These are phyloP conservation scores for Euclidia mi DNA, from an alignment of 2,888 invertebrate species.

Conservation along the genomic window DNA sequence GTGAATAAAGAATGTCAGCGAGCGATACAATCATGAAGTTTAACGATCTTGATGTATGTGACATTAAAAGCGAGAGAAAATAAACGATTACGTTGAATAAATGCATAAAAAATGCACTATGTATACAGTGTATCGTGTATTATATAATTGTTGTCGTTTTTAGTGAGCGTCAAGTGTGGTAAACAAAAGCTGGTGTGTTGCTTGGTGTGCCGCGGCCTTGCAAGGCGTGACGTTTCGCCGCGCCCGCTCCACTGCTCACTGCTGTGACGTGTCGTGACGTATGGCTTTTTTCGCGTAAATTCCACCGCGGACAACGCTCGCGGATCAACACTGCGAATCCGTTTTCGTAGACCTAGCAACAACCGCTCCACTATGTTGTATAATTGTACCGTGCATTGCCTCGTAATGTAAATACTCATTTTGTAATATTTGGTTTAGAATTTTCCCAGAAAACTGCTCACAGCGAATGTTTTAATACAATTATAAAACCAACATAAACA, in stretches of 20 bases:
- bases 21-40: constrained; percentile 8
- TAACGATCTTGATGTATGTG: not conserved
- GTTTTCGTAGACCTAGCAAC: constrained; percentile 41
- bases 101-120: constrained; percentile 16
- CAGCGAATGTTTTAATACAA: no score
- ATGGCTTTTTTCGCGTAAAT: constrained; percentile 86
- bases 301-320: constrained; percentile 80
- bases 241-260: constrained; percentile 64
- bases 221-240: constrained; percentile 73
- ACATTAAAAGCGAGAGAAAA: not conserved
- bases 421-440: not conserved
- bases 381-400: constrained; percentile 2
- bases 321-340: constrained; percentile 56
- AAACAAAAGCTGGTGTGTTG: constrained; percentile 65
- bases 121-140: constrained; percentile 30
- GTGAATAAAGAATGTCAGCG: constrained; percentile 11
- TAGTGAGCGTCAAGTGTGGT: constrained; percentile 56
- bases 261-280: constrained; percentile 78
- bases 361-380: constrained; percentile 17
- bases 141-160: constrained; percentile 59
- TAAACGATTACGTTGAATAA: not conserved
- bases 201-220: constrained; percentile 77
- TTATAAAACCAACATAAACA: no score
- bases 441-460: not conserved
- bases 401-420: not conserved